Evolutionary conservation across 2,888 invertebrate species (phyloP).

Genomic region (Cantharis rufa): DNA sequence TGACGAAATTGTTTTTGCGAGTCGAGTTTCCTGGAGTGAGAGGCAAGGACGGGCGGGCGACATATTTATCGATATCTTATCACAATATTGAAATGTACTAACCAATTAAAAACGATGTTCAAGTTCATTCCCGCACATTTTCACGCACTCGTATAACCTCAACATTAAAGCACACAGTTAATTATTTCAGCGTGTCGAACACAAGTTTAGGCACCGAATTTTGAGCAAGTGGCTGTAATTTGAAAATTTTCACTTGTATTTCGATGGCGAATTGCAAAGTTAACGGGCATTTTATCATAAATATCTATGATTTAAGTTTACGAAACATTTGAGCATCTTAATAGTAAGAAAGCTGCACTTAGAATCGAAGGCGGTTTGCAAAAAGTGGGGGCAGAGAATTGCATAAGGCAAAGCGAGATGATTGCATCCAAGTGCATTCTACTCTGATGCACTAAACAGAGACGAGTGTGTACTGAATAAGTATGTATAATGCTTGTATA

Average conservation of each 20-base stretch:
- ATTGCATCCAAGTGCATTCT: slow-evolving; percentile 31
- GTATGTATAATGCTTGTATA: slow-evolving; percentile 29
- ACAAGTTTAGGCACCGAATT: slow-evolving; percentile 9
- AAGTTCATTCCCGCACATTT: slow-evolving; percentile 32
- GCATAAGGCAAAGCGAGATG: slow-evolving; percentile 40
- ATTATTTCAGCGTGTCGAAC: slow-evolving; percentile 4
- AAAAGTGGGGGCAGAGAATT: slow-evolving; percentile 41
- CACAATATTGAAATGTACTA: slow-evolving; percentile 22
- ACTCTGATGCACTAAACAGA: slow-evolving; percentile 30
- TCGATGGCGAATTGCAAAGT: slow-evolving; percentile 9
- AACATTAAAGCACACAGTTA: slow-evolving; percentile 21
- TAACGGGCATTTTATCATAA: slow-evolving; percentile 47
- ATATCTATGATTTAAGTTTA: slow-evolving; percentile 52
- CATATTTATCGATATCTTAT: slow-evolving; percentile 13
- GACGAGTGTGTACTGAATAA: slow-evolving; percentile 31
- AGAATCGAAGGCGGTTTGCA: slow-evolving; percentile 37
- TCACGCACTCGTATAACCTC: slow-evolving; percentile 31
- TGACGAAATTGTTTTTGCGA: not conserved
- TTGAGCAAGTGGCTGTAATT: not conserved
- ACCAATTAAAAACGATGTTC: slow-evolving; percentile 29
- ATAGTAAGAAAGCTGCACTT: slow-evolving; percentile 44
- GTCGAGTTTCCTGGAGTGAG: not conserved
- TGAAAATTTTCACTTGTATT: slow-evolving; percentile 4
- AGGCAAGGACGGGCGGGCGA: not conserved
- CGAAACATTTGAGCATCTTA: slow-evolving; percentile 54